A percentile compares a stretch with the other conserved stretches of the same genome.
phyloP scores from a whole-genome alignment of 37 sponge, comb jelly and placozoan genomes.

The Petrosia ficiformis region DNA sequence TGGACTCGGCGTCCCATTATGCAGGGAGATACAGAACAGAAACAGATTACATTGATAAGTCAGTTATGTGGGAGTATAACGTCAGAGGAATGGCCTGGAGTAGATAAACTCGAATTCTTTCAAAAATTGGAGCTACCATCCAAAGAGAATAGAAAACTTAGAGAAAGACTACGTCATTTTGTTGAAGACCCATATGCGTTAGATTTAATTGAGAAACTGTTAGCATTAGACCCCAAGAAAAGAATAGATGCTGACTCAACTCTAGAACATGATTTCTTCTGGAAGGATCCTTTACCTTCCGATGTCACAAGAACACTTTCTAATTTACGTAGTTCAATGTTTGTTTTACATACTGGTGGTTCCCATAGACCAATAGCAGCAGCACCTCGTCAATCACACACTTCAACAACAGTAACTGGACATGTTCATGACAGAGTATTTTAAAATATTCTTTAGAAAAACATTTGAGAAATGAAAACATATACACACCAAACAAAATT shows the following conservation, averaged over 20 bases:
- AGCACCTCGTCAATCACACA: not conserved
- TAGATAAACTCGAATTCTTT: slow-evolving; percentile 81
- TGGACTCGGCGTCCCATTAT: slow-evolving; percentile 95
- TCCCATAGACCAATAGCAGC: slow-evolving; percentile 5
- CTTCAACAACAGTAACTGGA: not conserved
- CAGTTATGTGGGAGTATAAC: slow-evolving; percentile 93
- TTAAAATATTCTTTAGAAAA: not conserved
- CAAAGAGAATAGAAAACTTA: slow-evolving; percentile 79
- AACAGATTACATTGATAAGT: slow-evolving; percentile 89
- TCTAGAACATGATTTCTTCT: slow-evolving; percentile 97
- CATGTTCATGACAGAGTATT: slow-evolving; percentile 16
- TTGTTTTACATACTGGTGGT: slow-evolving; percentile 53
- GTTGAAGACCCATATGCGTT: slow-evolving; percentile 82
- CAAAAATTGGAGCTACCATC: slow-evolving; percentile 82
- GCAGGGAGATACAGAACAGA: slow-evolving; percentile 93
- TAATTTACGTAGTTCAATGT: slow-evolving; percentile 40
- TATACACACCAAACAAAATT: too few relatives aligned
- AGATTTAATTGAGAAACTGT: slow-evolving; percentile 88
- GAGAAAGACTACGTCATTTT: slow-evolving; percentile 83
- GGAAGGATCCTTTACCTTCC: slow-evolving; percentile 86
- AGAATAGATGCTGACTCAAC: slow-evolving; percentile 86
- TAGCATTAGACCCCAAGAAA: slow-evolving; percentile 86
- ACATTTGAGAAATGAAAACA: too few relatives aligned
- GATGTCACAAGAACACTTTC: slow-evolving; percentile 52
- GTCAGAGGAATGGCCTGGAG: slow-evolving; percentile 90